phyloP scores from a whole-genome alignment of 23 tunicate species.

The Clavelina lepadiformis region DNA sequence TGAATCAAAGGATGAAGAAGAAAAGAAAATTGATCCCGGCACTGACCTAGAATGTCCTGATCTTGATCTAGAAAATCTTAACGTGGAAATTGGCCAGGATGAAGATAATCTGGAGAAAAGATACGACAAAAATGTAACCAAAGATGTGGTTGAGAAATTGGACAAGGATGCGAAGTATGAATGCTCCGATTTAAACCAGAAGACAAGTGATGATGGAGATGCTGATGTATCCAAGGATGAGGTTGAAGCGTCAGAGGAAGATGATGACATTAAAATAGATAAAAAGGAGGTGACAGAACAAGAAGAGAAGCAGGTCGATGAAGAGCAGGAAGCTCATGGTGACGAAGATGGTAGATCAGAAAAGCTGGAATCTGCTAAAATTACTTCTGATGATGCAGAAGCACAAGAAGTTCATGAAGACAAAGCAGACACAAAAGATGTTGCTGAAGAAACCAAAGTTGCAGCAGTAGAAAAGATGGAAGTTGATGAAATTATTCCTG shows the following conservation, averaged over 20 bases:
- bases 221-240: neutral
- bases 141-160: neutral
- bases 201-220: neutral
- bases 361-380: neutral
- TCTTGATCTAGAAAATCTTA: conserved; percentile 47
- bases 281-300: neutral
- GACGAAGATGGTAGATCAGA: neutral
- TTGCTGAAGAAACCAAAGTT: neutral
- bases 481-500: no score
- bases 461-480: neutral
- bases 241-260: neutral
- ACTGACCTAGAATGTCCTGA: conserved; percentile 27
- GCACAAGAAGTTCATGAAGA: conserved; percentile 1
- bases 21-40: neutral
- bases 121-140: neutral
- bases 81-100: conserved; percentile 39
- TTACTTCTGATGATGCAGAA: neutral
- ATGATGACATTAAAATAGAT: neutral
- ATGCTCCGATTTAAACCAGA: neutral
- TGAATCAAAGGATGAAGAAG: conserved; percentile 9
- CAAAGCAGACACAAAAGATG: neutral
- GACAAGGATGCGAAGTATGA: no score
- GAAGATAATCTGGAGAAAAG: conserved; percentile 3
- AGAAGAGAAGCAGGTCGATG: neutral
- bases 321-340: neutral